Percentiles rank a stretch among this genome's conserved stretches.
phyloP scores from a whole-genome alignment of 2,113 vertebrate genomes.

The Mohoua ochrocephala region DNA sequence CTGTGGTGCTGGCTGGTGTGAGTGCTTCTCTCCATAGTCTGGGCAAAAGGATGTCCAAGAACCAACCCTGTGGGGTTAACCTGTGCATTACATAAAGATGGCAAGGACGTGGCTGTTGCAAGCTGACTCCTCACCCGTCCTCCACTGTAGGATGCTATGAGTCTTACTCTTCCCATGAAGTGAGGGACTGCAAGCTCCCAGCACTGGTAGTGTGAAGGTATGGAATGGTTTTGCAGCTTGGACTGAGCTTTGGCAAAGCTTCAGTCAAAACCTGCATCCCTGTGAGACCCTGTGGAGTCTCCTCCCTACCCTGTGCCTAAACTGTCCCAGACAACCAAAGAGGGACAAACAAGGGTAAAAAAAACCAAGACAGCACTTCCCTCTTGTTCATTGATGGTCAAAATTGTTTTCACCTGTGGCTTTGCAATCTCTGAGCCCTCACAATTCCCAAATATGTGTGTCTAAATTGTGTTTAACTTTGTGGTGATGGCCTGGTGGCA shows the following conservation, averaged over 20 bases:
- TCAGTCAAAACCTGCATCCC: background rate
- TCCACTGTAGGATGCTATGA: background rate
- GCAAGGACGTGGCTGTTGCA: background rate
- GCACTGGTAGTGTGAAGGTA: background rate
- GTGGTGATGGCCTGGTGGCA: background rate
- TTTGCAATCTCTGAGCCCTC: background rate
- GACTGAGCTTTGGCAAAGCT: background rate
- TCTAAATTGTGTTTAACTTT: background rate
- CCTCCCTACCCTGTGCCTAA: background rate
- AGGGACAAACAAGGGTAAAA: background rate
- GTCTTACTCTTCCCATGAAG: background rate
- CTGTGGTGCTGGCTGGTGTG: background rate
- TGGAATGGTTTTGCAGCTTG: background rate
- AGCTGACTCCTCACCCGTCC: background rate
- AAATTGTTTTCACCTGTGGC: background rate
- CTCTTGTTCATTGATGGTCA: background rate
- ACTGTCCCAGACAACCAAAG: background rate
- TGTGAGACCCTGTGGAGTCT: background rate
- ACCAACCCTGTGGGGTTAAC: background rate
- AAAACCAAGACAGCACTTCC: background rate
- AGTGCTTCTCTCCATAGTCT: background rate
- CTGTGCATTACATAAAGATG: background rate
- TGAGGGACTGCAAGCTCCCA: background rate
- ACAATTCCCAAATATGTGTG: background rate
- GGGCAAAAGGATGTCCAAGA: background rate